Evolutionary conservation across 2,888 invertebrate species (phyloP), one percentile per base, ranked within the genome.

Genomic region (Notodromas monacha): DNA sequence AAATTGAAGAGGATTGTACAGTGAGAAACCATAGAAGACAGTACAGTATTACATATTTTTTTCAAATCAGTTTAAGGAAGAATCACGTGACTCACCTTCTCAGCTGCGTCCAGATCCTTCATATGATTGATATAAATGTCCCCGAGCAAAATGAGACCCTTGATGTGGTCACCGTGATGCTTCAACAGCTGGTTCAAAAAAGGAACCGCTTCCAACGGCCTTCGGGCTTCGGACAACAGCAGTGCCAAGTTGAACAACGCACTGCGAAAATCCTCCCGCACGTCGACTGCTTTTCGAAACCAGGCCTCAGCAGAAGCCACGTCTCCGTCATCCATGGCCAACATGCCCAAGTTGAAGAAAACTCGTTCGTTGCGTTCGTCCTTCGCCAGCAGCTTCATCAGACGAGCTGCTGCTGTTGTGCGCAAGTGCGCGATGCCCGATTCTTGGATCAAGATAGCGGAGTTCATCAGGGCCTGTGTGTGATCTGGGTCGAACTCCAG

Each of bases 81-180:
- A n/a, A n/a, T n/a, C n/a, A n/a, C n/a, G n/a, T 6, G 21, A 21
- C 21, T 62, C 46, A 79, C 77, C 49, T 68, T 68, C 52, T 86
- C 84, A 12, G 89, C 89, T 2, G 77, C 74, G 47, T 79, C 74
- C 43, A 84, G 51, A 49, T 89, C 79, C 45, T 81, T 81, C 42
- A 84, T 69, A 38, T 73, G 70, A 50, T 86, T 89, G 37, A 89
- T 79, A 50, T 84, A 84, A 44, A 89, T 79, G 47, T 89, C 86
- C 8, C 86, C 86, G 10, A 86, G 55, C 16, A 89, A 56, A 40
- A 89, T 81, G 36, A 84, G 55, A 21, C 84, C 86, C 52, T 89
- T 89, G 8, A 76, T 67, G 47, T 89, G 86, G 47, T 79, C 73
- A 0, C 84, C 76, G 53, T 86, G 74, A 44, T 73, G 66, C 38